These are phyloP conservation scores for Phrynosoma platyrhinos DNA, from an alignment of 2,113 vertebrate genomes.

Conservation along the genomic window DNA sequence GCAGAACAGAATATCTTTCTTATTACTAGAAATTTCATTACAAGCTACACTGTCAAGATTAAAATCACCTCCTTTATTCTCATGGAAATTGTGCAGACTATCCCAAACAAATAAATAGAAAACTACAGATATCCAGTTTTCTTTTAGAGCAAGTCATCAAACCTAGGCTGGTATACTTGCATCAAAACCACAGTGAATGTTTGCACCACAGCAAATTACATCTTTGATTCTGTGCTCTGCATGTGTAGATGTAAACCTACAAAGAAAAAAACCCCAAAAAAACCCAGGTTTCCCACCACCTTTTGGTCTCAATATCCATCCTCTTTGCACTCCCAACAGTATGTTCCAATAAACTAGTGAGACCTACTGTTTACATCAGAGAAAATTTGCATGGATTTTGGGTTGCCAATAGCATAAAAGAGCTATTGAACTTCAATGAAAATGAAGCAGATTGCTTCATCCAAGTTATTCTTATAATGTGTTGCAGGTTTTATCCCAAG, in stretches of 20 bases:
- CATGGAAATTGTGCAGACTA: neutral
- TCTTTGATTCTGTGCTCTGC: neutral
- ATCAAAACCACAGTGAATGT: slow-evolving; percentile 15
- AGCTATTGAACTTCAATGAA: neutral
- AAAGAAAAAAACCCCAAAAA: neutral
- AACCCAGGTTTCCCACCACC: neutral
- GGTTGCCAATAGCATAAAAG: neutral
- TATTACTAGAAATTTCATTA: neutral
- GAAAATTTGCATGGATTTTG: neutral
- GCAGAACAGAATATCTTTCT: neutral
- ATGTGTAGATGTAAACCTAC: neutral
- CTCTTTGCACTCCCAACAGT: neutral
- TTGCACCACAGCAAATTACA: neutral
- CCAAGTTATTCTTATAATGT: neutral
- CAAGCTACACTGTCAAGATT: neutral
- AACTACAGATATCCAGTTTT: neutral
- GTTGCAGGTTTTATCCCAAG: neutral
- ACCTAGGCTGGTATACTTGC: slow-evolving; percentile 1
- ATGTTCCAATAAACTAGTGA: neutral
- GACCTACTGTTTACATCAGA: neutral
- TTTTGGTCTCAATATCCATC: neutral
- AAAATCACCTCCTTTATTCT: neutral
- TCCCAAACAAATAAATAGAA: neutral
- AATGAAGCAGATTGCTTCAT: too few relatives aligned
- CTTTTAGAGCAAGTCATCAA: neutral